Base-by-base conservation (phyloP, 37 sponge, comb jelly and placozoan genomes). In the Chondrilla cf. caribensis region DNA sequence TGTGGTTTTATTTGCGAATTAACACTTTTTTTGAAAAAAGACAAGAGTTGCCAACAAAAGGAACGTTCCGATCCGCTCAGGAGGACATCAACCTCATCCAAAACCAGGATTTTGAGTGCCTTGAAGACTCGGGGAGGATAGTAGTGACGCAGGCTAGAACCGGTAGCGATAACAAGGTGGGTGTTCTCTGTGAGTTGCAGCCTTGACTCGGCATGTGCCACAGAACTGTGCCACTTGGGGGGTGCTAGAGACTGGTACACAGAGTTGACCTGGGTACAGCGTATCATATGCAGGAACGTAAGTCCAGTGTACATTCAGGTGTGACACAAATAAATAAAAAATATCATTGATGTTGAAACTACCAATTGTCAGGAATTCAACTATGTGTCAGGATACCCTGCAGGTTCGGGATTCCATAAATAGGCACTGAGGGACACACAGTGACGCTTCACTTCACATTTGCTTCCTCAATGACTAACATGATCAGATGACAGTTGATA, bases 21-120 rank as follows among this genome's bases (percentile, higher is more conserved):
- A 9, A n/a, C 6, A 7, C 18, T n/a, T n/a, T 62, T n/a, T 28
- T 62, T 62, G 29, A 62, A 62, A n/a, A 19, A 62, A n/a, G 6
- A 67, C 60, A 95, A 76, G 8, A 92, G 70, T 0, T 68, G 54
- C 90, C 87, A 86, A 14, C 88, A 83, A 15, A 67, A 73, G 1
- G 22, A 43, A 0, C 42, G 22, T 26, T 87, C 88, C 24, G 88
- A 70, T 28, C 95, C 95, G 78, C 82, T 87, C 60, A 95, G 66
- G 11, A 95, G 84, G 15, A 79, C 37, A 33, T 95, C 95, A 2
- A 88, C 94, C 40, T 95, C 95, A 60, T 95, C 95, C 58, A 89
- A 58, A 28, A 86, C 85, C 22, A 92, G 35, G 0, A 87, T 24
- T 37, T 38, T 37, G 4, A 89, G 58, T 22, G 58, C 24, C 54